Conservation (phyloP, 2,888 invertebrate genomes). For the Cordilura impudica region DNA sequence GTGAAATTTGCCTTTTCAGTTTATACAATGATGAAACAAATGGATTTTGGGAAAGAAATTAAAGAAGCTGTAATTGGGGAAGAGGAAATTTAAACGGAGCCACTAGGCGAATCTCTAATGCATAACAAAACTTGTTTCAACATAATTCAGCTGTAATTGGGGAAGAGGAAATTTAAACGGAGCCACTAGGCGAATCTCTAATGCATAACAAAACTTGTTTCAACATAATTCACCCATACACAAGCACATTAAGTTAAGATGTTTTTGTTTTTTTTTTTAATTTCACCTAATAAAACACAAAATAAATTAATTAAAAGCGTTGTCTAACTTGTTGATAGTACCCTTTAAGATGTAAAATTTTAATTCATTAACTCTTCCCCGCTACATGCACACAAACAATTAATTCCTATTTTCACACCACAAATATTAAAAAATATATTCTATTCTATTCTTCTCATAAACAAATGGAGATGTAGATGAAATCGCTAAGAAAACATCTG, state of each 20-base stretch:
- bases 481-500: slow-evolving; percentile 42
- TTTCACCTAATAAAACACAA: slow-evolving; percentile 23
- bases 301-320: slow-evolving; percentile 44
- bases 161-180: neutral
- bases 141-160: neutral
- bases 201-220: no score
- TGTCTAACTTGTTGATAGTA: slow-evolving; percentile 46
- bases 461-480: slow-evolving; percentile 26
- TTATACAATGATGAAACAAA: slow-evolving; percentile 69
- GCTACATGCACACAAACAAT: neutral
- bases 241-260: slow-evolving; percentile 27
- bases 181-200: no score
- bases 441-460: neutral
- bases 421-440: slow-evolving; percentile 13
- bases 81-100: neutral
- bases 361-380: slow-evolving; percentile 32
- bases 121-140: neutral
- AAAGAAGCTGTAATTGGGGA: neutral
- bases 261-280: neutral
- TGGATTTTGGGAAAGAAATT: slow-evolving; percentile 67
- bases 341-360: neutral
- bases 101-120: no score
- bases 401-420: slow-evolving; percentile 8
- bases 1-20: slow-evolving; percentile 71
- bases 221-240: neutral